Conservation (phyloP, 2,888 invertebrate species). For the Mythimna pallens region DNA sequence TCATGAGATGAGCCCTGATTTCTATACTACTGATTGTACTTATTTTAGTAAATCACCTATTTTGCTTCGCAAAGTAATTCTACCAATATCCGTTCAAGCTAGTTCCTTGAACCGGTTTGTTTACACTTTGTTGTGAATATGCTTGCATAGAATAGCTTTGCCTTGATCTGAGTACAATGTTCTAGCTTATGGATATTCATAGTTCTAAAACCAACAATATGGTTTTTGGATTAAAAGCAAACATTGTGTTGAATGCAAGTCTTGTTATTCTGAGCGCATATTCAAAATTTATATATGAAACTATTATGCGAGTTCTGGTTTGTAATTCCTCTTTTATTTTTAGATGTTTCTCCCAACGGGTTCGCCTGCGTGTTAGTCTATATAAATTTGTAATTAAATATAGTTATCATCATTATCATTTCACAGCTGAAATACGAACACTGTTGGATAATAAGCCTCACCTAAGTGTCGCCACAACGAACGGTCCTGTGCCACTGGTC, state of each 20-base stretch:
- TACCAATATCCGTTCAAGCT: conserved; percentile 14
- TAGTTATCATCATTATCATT: no score
- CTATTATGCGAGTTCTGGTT: not conserved
- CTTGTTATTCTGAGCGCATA: conserved; percentile 19
- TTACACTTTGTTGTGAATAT: conserved; percentile 21
- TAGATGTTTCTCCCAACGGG: no score
- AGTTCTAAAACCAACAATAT: conserved; percentile 32
- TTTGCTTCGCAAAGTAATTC: not conserved
- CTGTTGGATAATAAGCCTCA: not conserved
- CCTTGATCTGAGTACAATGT: conserved; percentile 29
- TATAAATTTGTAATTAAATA: no score
- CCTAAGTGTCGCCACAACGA: no score
- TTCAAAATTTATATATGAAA: not conserved
- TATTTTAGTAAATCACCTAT: not conserved
- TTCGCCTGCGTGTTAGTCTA: no score
- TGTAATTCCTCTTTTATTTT: not conserved
- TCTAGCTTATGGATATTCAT: conserved; percentile 49
- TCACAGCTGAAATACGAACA: no score
- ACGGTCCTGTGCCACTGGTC: no score
- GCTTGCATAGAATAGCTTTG: conserved; percentile 17
- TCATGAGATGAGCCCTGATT: no score
- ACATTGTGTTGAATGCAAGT: conserved; percentile 34
- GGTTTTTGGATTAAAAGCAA: conserved; percentile 50
- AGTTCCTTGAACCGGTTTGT: conserved; percentile 19
- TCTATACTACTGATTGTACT: not conserved